Evolutionary conservation across 2,888 invertebrate genomes (phyloP).

Genomic region (Alitta virens): DNA sequence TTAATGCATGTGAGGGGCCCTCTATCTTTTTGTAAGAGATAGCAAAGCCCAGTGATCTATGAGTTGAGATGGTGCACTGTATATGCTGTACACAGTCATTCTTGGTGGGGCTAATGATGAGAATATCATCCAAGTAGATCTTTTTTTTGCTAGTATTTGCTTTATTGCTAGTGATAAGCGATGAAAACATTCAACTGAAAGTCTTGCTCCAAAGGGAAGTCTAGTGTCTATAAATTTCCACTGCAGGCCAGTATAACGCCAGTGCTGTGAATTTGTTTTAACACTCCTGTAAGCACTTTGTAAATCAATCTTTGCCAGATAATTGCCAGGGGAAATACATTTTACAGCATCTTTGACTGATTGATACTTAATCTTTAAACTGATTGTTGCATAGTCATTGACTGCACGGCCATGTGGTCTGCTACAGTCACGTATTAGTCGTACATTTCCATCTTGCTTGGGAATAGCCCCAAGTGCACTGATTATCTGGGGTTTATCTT

Average conservation of each 20-base stretch:
- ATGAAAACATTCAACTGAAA: conserved; percentile 9
- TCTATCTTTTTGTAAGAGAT: conserved; percentile 9
- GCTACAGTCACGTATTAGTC: conserved; percentile 7
- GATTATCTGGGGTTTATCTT: not conserved
- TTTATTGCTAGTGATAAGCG: conserved; percentile 5
- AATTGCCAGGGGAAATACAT: not conserved
- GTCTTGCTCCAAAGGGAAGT: conserved; percentile 4
- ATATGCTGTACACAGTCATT: not conserved
- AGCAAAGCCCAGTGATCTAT: conserved; percentile 4
- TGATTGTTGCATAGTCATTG: not conserved
- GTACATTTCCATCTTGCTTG: not conserved
- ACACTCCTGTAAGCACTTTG: not conserved
- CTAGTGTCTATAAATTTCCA: conserved; percentile 5
- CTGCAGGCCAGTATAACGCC: not conserved
- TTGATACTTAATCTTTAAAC: not conserved
- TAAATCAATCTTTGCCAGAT: conserved; percentile 6
- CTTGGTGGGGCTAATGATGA: not conserved
- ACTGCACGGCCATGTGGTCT: not conserved
- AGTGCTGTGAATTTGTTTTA: not conserved
- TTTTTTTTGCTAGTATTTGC: not conserved
- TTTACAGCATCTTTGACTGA: conserved; percentile 3
- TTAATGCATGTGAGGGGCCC: not conserved
- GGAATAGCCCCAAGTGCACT: conserved; percentile 9
- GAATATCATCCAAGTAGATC: conserved; percentile 11
- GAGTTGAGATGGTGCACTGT: not conserved